These are phyloP conservation scores for Cotesia congregata DNA, from an alignment of 2,888 invertebrate species.

Conservation along the genomic window DNA sequence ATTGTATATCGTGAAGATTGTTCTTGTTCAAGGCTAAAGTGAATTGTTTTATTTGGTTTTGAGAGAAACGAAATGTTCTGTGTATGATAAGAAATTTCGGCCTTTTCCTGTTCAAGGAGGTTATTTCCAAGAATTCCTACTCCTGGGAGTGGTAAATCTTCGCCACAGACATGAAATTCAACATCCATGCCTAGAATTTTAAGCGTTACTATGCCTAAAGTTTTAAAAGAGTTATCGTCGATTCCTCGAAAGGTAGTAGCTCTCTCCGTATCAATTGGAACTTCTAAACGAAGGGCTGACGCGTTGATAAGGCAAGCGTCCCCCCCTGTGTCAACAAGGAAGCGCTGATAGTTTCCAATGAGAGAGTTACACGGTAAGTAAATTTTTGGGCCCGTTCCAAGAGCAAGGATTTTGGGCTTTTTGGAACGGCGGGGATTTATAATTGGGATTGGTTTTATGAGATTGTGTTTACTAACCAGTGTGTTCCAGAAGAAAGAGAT, in stretches of 20 bases:
- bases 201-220: neutral
- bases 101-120: neutral
- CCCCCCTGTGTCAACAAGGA: neutral
- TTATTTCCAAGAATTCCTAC: neutral
- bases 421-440: too few relatives aligned
- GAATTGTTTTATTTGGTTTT: neutral
- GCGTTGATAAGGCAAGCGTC: too few relatives aligned
- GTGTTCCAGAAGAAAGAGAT: neutral
- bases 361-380: neutral
- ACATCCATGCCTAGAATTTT: neutral
- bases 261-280: neutral
- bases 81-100: neutral
- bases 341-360: neutral
- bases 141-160: neutral
- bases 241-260: neutral
- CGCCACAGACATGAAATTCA: neutral
- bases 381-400: neutral
- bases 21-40: too few relatives aligned
- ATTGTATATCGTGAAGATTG: neutral
- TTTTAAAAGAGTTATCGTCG: neutral
- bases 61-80: neutral
- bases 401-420: too few relatives aligned
- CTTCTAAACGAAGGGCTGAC: neutral
- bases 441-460: too few relatives aligned
- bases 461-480: neutral